Evolutionary conservation across 2,797 vertebrate species (phyloP), one percentile per base, ranked within the genome.

Genomic region (Smutsia temminckii): DNA sequence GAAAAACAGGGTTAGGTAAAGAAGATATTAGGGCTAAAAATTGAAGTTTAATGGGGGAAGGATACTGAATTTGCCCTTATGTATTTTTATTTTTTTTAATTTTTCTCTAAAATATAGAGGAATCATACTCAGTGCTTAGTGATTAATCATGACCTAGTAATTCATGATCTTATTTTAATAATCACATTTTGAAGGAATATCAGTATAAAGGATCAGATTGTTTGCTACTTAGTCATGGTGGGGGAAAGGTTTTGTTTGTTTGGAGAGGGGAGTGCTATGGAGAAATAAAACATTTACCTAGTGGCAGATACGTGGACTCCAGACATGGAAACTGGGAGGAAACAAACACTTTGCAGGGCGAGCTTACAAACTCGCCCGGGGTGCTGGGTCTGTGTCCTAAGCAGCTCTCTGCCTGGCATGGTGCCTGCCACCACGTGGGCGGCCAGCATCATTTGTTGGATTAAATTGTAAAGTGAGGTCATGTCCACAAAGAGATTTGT

Each of bases 401-500:
- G 59, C 78, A 34, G 75, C 46, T 34, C 69, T 49, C 59, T n/a
- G 80, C 57, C 91, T 92, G 89, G 89, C 57, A 1, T 59, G 9
- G 1, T 5, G 57, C 83, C 49, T 78, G 63, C 89, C 78, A 80
- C 92, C 46, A 75, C 5, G n/a, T 61, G 81, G 93, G 85, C 21
- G 18, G 91, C 40, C 85, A 64, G 49, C 40, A 46, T 80, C 64
- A 29, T 81, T 64, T 75, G 77, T 61, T 96, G 92, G 95, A 84
- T 29, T 37, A 71, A 81, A 69, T 59, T 77, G 18, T 51, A 90
- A 90, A 88, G 72, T 96, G 90, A 95, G 72, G 51, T 96, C 92
- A 96, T 95, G 93, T 95, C 80, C 80, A 94, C 68, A 66, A 63
- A 74, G 42, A 59, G n/a, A 27, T 83, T 64, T 96, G 46, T 93